Evolutionary conservation across 2,797 vertebrate genomes (phyloP).

Genomic region (Protonibea diacanthus): DNA sequence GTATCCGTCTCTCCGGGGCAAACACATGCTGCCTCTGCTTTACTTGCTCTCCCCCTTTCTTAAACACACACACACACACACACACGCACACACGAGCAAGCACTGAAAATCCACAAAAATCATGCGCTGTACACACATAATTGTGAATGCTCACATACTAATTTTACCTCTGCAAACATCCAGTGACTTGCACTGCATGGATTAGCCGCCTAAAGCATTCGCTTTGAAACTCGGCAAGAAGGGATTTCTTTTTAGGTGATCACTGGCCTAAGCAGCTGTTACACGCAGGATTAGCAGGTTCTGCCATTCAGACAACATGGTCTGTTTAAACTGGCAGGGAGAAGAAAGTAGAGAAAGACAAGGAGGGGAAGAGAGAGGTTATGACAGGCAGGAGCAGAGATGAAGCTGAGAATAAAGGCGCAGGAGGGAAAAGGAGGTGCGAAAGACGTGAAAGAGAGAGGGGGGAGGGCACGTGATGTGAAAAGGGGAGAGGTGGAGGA

Average conservation of each 20-base stretch:
- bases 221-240: conserved; percentile 71
- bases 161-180: conserved; percentile 73
- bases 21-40: conserved; percentile 59
- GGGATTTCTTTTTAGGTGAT: conserved; percentile 81
- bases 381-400: conserved; percentile 37
- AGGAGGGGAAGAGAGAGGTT: conserved; percentile 41
- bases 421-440: conserved; percentile 36
- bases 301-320: conserved; percentile 73
- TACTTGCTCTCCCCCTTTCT: conserved; percentile 13
- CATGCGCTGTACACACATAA: conserved; percentile 46
- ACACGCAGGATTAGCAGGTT: conserved; percentile 78
- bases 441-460: conserved; percentile 39
- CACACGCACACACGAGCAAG: conserved; percentile 24
- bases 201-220: conserved; percentile 74
- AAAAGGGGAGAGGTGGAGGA: conserved; percentile 35
- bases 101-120: conserved; percentile 39
- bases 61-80: conserved; percentile 26
- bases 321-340: conserved; percentile 69
- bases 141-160: conserved; percentile 53
- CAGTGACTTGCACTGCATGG: conserved; percentile 66
- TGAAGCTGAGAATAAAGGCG: conserved; percentile 34
- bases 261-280: conserved; percentile 77
- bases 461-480: conserved; percentile 43
- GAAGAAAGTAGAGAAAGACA: conserved; percentile 48
- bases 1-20: conserved; percentile 41